A percentile compares a stretch with the other conserved stretches of the same genome.
phyloP scores from a whole-genome alignment of 2,113 vertebrate species.

The Nycticebus coucang region DNA sequence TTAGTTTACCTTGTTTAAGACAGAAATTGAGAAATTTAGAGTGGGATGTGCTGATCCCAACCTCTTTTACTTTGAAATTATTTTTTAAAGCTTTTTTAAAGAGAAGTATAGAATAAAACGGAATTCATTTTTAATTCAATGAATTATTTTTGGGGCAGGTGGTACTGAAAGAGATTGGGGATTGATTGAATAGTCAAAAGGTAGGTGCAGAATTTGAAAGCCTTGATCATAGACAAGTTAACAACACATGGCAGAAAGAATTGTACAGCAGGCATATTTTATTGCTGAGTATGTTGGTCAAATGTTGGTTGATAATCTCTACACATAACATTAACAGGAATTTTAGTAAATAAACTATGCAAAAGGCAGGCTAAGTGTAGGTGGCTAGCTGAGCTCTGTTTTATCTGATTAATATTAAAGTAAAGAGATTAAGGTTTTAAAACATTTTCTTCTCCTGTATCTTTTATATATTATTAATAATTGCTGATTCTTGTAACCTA shows the following conservation, averaged over 20 bases:
- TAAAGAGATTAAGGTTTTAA: not conserved
- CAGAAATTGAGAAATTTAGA: not conserved
- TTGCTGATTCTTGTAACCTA: not conserved
- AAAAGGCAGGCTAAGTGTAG: constrained; percentile 16
- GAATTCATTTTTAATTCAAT: constrained; percentile 48
- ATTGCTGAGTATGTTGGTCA: constrained; percentile 1
- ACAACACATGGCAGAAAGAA: constrained; percentile 8
- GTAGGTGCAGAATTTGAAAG: constrained; percentile 17
- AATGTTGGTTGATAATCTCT: constrained; percentile 54
- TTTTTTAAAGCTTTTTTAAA: constrained; percentile 24
- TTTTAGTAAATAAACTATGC: constrained; percentile 24
- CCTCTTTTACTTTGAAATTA: constrained; percentile 20
- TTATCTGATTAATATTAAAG: constrained; percentile 56
- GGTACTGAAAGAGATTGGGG: not conserved
- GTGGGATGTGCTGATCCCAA: not conserved
- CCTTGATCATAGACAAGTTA: constrained; percentile 1
- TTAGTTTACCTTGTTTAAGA: not conserved
- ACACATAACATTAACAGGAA: constrained; percentile 23
- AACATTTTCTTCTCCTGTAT: not conserved
- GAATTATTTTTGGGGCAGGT: not conserved
- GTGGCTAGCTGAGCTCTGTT: not conserved
- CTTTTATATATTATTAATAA: constrained; percentile 14
- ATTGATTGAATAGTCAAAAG: not conserved
- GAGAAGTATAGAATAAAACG: not conserved
- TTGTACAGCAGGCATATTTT: not conserved